A percentile compares a stretch with the other conserved stretches of the same genome.
Evolutionary conservation across 2,888 invertebrate genomes (phyloP).

Genomic region (Patella pellucida): DNA sequence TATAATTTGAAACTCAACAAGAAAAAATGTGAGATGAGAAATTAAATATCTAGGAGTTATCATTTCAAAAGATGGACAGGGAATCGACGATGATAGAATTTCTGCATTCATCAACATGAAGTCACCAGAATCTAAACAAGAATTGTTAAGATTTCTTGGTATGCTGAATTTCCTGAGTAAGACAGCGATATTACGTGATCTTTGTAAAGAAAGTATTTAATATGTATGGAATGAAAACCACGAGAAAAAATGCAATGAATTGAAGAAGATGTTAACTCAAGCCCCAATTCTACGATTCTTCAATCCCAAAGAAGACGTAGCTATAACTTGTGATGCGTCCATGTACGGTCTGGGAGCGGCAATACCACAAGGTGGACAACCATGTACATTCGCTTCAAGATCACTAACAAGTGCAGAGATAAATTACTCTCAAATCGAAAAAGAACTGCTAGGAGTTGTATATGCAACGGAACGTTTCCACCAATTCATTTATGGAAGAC

Average conservation of each 20-base stretch:
- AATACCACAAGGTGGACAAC: not conserved
- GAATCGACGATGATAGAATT: not conserved
- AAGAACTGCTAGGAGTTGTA: conserved; percentile 9
- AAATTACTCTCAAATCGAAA: conserved; percentile 12
- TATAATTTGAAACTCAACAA: conserved; percentile 1
- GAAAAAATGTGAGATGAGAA: not conserved
- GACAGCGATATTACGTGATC: conserved; percentile 1
- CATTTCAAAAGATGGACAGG: not conserved
- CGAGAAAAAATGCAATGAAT: not conserved
- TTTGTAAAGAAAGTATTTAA: not conserved
- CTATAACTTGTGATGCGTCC: not conserved
- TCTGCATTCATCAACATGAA: not conserved
- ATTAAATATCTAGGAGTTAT: conserved; percentile 13
- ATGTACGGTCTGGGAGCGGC: not conserved
- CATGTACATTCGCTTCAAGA: not conserved
- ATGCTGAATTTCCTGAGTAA: conserved; percentile 3
- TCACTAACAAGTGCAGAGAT: not conserved
- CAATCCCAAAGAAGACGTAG: not conserved
- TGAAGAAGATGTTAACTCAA: not conserved
- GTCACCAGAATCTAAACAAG: conserved; percentile 1
- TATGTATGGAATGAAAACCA: not conserved
- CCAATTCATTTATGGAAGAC: conserved; percentile 5
- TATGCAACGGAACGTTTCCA: conserved; percentile 14
- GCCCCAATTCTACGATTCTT: conserved; percentile 12
- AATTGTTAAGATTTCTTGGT: not conserved